phyloP scores from a whole-genome alignment of 2,797 vertebrate species.

The Novumbra hubbsi region DNA sequence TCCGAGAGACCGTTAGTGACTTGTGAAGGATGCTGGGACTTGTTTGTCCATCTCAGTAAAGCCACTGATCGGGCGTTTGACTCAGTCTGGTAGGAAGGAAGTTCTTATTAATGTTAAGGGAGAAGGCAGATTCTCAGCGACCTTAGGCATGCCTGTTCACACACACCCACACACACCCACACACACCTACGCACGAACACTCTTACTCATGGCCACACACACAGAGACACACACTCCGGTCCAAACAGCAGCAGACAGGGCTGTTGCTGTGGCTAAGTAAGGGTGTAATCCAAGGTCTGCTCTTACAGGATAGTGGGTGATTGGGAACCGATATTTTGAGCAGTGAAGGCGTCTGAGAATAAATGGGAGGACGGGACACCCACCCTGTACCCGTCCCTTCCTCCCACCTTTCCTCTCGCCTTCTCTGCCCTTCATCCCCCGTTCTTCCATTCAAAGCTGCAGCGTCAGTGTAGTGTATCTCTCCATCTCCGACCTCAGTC shows the following conservation, averaged over 20 bases:
- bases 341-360: slow-evolving; percentile 56
- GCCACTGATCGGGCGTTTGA: slow-evolving; percentile 74
- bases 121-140: slow-evolving; percentile 68
- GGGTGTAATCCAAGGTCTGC: slow-evolving; percentile 40
- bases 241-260: slow-evolving; percentile 42
- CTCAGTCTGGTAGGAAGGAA: slow-evolving; percentile 78
- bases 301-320: slow-evolving; percentile 56
- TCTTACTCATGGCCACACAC: slow-evolving; percentile 55
- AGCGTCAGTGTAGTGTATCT: slow-evolving; percentile 6
- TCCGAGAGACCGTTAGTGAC: slow-evolving; percentile 45
- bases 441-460: slow-evolving; percentile 12
- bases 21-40: slow-evolving; percentile 69
- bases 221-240: slow-evolving; percentile 50
- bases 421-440: neutral
- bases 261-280: slow-evolving; percentile 48
- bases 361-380: slow-evolving; percentile 39
- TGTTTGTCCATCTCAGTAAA: slow-evolving; percentile 60
- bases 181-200: slow-evolving; percentile 59
- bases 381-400: neutral
- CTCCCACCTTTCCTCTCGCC: neutral
- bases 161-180: slow-evolving; percentile 52
- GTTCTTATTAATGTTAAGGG: slow-evolving; percentile 73
- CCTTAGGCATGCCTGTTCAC: slow-evolving; percentile 70
- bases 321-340: slow-evolving; percentile 57
- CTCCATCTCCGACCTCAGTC: slow-evolving; percentile 12